Base-by-base conservation (phyloP, 2,797 vertebrate species). In the Pipistrellus pygmaeus region DNA sequence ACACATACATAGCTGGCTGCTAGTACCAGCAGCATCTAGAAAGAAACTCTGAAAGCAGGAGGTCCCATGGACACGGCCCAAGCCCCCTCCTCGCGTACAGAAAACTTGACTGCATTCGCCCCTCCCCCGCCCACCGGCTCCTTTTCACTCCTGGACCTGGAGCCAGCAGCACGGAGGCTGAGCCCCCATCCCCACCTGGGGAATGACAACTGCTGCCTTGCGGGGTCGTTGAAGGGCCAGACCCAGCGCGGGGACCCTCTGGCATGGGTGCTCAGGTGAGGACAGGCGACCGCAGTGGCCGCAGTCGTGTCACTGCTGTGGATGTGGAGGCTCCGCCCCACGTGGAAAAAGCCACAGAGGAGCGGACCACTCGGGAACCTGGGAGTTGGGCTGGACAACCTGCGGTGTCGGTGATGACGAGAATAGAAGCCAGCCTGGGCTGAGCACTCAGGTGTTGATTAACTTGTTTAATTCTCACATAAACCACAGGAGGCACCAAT, bases 261-360 rank as follows among this genome's bases (percentile, higher is more conserved):
- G 23, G 32, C 69, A 14, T 0, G 3, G 23, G 69, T 13, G 35
- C 13, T 11, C 3, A 7, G 18, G 51, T 2, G 0, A 30, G 14
- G 48, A 64, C 21, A 23, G 23, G 30, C 2, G 4, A 20, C 5
- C 0, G n/a, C 68, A 32, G 60, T 21, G 23, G 64, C 38, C 62
- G 13, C 57, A 8, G 27, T 48, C 8, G 30, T 7, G 0, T n/a
- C 7, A 11, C 75, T n/a, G 2, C 11, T 6, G 0, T 13, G 64
- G 48, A 23, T 2, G 0, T 25, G 38, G 32, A 69, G 30, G 51
- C 2, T 23, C 23, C 6, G 1, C 27, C 30, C 18, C 23, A 14
- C 1, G 30, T 1, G 2, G 57, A 21, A 72, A 55, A 35, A 72
- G 55, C 48, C 88, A 62, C 78, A 17, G 32, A 9, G 23, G n/a